Evolutionary conservation across 1,140 invertebrate species (phyloP), one percentile per base, ranked within the genome.

Genomic region (Chrysoperla carnea): DNA sequence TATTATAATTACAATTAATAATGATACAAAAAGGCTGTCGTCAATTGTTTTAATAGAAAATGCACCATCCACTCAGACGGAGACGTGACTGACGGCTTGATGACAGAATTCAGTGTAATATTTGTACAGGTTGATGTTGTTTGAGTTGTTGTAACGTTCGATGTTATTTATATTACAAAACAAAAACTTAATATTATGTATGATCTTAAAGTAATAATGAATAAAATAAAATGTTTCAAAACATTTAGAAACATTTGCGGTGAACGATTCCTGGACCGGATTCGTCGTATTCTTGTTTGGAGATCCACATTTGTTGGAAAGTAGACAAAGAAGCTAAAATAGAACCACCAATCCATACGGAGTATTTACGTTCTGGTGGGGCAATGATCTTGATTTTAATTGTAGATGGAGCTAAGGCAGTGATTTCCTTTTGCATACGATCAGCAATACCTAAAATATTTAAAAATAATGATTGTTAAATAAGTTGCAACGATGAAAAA

Each of bases 301-400:
- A 86, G 70, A 94, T 94, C 89, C 90, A 93, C 84, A 88, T 88
- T 65, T 84, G 81, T 62, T 88, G 84, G 83, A 88, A 88, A 64
- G 84, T 88, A 51, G 84, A 86, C 17, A 87, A 66, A 6, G 84
- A 87, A 39, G 84, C 83, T 50, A 87, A 67, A 59, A 87, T 88
- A 49, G 84, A 87, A 47, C 84, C 83, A 56, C 82, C 79, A 68
- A 88, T 88, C 84, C 83, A 87, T 52, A 88, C 84, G 41, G 84
- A 88, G 65, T 91, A 91, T 61, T 90, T 90, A 54, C 86, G 75
- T 67, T 91, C 87, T 44, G 87, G 86, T 36, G 83, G 88, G 53
- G 88, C 87, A 54, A 91, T 89, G 66, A 91, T 89, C 70, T 91
- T 92, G 62, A 91, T 90, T 68, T 91, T 91, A 78, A 91, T 89